These are phyloP conservation scores for Microcaecilia unicolor DNA, from an alignment of 2,797 vertebrate genomes.

Conservation along the genomic window DNA sequence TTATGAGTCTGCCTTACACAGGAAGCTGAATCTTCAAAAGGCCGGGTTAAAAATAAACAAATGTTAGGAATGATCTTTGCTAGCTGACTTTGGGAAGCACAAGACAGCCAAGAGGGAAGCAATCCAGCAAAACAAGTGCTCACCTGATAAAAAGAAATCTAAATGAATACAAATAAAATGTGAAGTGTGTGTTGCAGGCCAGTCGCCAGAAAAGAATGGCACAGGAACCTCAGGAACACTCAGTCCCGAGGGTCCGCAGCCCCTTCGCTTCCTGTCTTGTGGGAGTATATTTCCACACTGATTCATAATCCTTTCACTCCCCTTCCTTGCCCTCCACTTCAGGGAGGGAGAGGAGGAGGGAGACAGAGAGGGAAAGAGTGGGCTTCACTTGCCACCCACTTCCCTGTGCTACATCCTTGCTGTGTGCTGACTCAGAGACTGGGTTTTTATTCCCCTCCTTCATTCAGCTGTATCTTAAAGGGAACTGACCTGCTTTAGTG, in stretches of 20 bases:
- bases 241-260: neutral
- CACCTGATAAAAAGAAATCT: neutral
- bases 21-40: neutral
- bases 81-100: neutral
- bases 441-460: neutral
- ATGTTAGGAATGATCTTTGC: neutral
- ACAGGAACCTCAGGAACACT: neutral
- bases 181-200: neutral
- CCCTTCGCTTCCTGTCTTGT: neutral
- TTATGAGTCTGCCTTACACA: too few species aligned
- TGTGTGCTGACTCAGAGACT: neutral
- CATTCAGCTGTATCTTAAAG: neutral
- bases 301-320: constrained; percentile 1
- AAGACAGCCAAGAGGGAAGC: neutral
- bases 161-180: neutral
- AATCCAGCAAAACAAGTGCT: neutral
- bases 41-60: neutral
- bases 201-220: neutral
- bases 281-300: neutral
- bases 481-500: neutral
- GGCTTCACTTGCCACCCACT: neutral
- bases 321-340: neutral
- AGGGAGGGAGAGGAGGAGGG: too few species aligned
- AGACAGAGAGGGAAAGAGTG: neutral
- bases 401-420: neutral